Evolutionary conservation across 2,113 vertebrate genomes (phyloP).

Genomic region (Ictalurus punctatus): DNA sequence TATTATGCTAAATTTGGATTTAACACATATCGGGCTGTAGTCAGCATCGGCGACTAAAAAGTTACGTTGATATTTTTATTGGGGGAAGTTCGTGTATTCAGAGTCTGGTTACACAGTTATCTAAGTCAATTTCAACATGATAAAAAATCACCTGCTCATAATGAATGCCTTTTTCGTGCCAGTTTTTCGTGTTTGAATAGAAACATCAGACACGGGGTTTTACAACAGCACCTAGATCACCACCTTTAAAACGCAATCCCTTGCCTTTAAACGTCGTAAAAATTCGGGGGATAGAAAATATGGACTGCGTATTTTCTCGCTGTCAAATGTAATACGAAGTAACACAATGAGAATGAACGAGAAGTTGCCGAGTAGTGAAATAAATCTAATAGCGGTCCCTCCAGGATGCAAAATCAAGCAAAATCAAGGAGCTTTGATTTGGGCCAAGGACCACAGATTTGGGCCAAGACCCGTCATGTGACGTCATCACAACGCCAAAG

Average conservation of each 20-base stretch:
- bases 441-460: no score
- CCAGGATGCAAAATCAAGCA: no score
- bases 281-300: neutral
- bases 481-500: no score
- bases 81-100: neutral
- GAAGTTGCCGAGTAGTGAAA: neutral
- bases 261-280: neutral
- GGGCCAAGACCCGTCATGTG: no score
- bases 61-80: neutral
- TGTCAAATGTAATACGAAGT: neutral
- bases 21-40: neutral
- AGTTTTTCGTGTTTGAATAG: neutral
- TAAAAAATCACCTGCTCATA: neutral
- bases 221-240: neutral
- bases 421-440: no score
- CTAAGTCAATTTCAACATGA: neutral
- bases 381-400: neutral
- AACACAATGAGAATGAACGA: neutral
- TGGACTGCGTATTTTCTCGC: neutral
- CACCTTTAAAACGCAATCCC: neutral
- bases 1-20: neutral
- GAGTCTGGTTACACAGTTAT: neutral
- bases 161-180: neutral
- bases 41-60: neutral
- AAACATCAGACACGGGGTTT: neutral